Base-by-base conservation (phyloP, 2,113 vertebrate genomes). In the Neodontobutis hainanensis region DNA sequence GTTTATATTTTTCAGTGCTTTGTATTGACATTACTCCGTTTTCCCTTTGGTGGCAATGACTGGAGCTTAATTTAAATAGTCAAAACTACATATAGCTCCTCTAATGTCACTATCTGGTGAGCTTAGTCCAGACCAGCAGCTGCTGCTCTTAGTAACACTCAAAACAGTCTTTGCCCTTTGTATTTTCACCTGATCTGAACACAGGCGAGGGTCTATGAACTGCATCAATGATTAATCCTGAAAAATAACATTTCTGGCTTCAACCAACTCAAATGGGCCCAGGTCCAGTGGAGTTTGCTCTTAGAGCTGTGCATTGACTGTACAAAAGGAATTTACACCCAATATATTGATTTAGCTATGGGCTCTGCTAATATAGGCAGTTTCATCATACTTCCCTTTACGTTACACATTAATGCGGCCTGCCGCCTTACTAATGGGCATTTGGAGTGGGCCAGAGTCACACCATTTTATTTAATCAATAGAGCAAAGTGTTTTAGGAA, bases 211-310 rank as follows among this genome's bases (percentile, higher is more conserved):
- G 59, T 78, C 78, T 75, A n/a, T 68, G 55, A 8, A 43, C 51
- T 11, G 2, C 3, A 82, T 82, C 53, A 90, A 91, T 89, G 19
- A 89, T 90, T 91, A 88, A 87, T 50, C 72, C 16, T 58, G 46
- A 61, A 62, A 76, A 82, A 81, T 59, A 83, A 76, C 40, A 5
- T 32, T 38, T 55, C 15, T 45, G 45, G 19, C 19, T 27, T 27
- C 3, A 40, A 40, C 44, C 11, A 56, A 27, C 47, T n/a, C 34
- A 8, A 49, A 43, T 46, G 16, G 8, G 32, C 0, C 6, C 3
- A n/a, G 5, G 65, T 19, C 50, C 53, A 4, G 27, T 36, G 7
- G 11, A 38, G 9, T 51, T 44, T 42, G 4, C 12, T 51, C 62
- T 48, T 8, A 43, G 61, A 14, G 5, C 14, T 2, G 5, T 9